phyloP scores from a whole-genome alignment of 2,113 vertebrate species.

The Axis porcinus region DNA sequence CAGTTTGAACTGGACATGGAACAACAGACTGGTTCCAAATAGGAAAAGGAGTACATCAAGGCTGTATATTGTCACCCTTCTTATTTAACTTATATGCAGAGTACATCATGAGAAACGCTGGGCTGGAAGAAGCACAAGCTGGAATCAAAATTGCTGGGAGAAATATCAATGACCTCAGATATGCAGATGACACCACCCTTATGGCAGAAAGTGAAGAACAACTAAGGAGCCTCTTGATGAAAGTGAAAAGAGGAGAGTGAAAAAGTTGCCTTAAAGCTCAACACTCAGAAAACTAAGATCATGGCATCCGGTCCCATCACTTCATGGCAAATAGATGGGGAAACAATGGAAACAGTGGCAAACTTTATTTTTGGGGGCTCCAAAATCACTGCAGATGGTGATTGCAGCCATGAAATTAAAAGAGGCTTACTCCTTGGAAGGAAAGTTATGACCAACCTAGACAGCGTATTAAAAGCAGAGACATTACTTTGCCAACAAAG shows the following conservation, averaged over 20 bases:
- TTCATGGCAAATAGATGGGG: background rate
- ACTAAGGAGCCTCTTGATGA: background rate
- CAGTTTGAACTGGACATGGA: background rate
- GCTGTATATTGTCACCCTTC: background rate
- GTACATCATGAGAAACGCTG: background rate
- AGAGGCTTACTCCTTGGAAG: background rate
- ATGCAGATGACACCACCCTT: background rate
- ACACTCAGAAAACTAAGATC: background rate
- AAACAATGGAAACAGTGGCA: background rate
- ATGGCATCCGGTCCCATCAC: background rate
- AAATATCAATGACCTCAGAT: background rate
- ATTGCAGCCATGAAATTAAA: background rate
- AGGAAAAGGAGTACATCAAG: background rate
- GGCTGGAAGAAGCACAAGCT: background rate
- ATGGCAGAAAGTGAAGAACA: background rate
- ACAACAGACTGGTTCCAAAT: background rate
- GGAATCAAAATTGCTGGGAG: background rate
- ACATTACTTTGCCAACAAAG: background rate
- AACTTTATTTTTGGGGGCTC: rapidly evolving
- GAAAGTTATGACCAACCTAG: background rate
- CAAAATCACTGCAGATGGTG: background rate
- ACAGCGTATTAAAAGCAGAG: background rate
- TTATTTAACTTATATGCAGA: background rate
- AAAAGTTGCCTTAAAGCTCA: background rate
- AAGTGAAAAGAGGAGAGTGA: background rate